These are phyloP conservation scores for Sapajus apella DNA, from an alignment of 2,113 vertebrate genomes.

Conservation along the genomic window DNA sequence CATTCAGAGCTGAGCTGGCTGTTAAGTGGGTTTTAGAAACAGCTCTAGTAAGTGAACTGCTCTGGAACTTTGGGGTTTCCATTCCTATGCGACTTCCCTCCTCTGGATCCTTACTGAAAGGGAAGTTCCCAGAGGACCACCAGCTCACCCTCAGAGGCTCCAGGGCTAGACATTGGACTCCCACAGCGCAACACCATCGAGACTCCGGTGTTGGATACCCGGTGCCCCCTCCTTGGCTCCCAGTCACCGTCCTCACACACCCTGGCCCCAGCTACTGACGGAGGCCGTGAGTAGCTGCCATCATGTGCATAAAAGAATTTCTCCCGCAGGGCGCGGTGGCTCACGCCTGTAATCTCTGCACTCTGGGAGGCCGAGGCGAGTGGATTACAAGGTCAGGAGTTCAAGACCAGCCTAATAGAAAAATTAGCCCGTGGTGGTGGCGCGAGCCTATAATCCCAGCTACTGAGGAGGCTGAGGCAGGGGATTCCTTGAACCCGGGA, in stretches of 20 bases:
- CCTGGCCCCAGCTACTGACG: neutral
- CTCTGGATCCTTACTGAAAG: neutral
- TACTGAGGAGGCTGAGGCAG: too few species aligned
- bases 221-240: fast-evolving
- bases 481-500: too few species aligned
- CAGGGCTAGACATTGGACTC: neutral
- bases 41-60: too few species aligned
- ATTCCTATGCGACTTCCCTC: neutral
- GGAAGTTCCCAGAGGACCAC: fast-evolving
- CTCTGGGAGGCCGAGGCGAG: too few species aligned
- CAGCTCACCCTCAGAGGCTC: fast-evolving
- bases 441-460: too few species aligned
- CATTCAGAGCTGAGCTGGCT: neutral
- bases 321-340: neutral
- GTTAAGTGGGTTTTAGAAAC: neutral
- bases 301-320: neutral
- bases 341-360: too few species aligned
- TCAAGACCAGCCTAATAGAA: too few species aligned
- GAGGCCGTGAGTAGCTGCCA: neutral
- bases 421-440: too few species aligned
- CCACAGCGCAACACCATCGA: fast-evolving
- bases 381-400: too few species aligned
- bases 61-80: neutral
- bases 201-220: fast-evolving
- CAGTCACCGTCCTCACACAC: neutral